Base-by-base conservation (phyloP, 1,140 invertebrate species). In the Polyergus mexicanus region DNA sequence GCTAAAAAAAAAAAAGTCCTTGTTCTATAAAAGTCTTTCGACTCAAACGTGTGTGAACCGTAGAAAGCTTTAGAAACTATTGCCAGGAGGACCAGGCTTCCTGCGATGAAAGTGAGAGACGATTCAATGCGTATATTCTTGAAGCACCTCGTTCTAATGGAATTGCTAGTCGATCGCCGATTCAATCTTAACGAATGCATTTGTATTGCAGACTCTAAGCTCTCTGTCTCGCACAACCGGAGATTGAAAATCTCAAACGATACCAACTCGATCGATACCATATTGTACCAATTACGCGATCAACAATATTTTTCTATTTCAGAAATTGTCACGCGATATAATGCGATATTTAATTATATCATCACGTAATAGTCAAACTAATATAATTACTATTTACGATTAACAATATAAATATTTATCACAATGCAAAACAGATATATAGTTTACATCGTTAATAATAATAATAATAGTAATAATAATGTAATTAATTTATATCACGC, bases 101-200 rank as follows among this genome's bases (percentile, higher is more conserved):
- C 68, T 25, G 32, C 28, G 35, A 19, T 28, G 25, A 54, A 88
- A 54, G 75, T 51, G 83, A 68, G 65, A 60, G 62, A 88, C 83
- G 71, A 89, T 89, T 86, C 54, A 62, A 86, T 51, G 71, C 71
- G 71, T 62, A 76, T 84, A 76, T 84, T 77, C 69, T 81, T 62
- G 32, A 80, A 89, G 87, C 87, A 68, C 62, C 77, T 63, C 28
- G 69, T 62, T 90, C 89, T 90, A 89, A 90, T 89, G 80, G 80
- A 85, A 89, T 90, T 90, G 85, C 89, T 65, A 87, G 88, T 89
- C 88, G 89, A 87, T 90, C 77, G 51, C 84, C 88, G 89, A 90
- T 90, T 90, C 75, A 62, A 71, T 65, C 68, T 85, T 77, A 58
- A 78, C 85, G 69, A 84, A 74, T 75, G 84, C 87, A 83, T 88